A percentile compares a stretch with the other conserved stretches of the same genome.
These are phyloP conservation scores for Hydrolagus colliei DNA, from an alignment of 2,797 vertebrate genomes.

Conservation along the genomic window DNA sequence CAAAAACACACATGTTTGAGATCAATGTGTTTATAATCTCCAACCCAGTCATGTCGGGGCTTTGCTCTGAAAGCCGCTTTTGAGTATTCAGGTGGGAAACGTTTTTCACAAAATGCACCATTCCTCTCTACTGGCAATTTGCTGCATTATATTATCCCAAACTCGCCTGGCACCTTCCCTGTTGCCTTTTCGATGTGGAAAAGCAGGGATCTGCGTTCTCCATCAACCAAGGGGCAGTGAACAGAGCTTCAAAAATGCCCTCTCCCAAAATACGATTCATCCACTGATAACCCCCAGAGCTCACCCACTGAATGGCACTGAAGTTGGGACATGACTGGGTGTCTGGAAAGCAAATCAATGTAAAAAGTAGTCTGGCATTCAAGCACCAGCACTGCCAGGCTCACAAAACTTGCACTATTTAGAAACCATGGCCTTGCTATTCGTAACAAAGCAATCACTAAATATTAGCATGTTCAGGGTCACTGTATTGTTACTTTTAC, in stretches of 20 bases:
- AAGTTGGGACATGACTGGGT: background rate
- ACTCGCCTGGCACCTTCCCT: background rate
- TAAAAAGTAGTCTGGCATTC: background rate
- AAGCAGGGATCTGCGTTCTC: background rate
- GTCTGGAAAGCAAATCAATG: background rate
- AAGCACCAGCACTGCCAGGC: background rate
- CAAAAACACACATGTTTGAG: background rate
- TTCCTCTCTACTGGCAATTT: no score
- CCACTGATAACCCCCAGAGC: background rate
- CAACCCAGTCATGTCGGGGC: background rate
- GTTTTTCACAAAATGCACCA: background rate
- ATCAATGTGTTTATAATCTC: conserved; percentile 9
- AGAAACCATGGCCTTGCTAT: background rate
- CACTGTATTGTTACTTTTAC: background rate
- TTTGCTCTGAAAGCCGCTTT: background rate
- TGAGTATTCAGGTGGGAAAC: background rate
- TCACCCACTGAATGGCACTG: background rate
- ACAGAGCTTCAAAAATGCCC: background rate
- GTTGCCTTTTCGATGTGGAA: background rate
- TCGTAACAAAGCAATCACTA: no score
- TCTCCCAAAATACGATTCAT: background rate
- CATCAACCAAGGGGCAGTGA: background rate
- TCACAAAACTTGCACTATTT: background rate
- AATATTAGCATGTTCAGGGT: background rate
- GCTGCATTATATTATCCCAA: no score